Percentiles rank a stretch among this genome's conserved stretches.
Conservation (phyloP, 1,140 invertebrate species). For the Bombus terrestris region DNA sequence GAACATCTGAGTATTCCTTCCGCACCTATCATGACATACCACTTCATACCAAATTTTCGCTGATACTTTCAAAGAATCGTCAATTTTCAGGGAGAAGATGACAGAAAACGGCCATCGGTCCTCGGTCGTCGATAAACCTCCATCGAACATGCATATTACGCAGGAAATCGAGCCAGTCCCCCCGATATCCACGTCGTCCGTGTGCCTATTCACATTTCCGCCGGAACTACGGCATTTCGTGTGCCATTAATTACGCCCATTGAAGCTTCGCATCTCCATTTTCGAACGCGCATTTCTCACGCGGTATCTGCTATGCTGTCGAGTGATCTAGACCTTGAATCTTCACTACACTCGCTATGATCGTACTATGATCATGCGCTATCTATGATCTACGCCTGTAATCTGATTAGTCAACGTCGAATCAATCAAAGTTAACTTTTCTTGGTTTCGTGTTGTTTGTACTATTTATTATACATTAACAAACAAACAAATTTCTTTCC, state of each 20-base stretch:
- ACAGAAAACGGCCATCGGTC: not conserved
- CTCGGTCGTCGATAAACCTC: not conserved
- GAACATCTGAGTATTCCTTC: too few relatives aligned
- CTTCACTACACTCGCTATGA: not conserved
- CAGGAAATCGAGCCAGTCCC: constrained; percentile 33
- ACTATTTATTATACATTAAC: too few relatives aligned
- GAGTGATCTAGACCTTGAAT: constrained; percentile 35
- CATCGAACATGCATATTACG: not conserved
- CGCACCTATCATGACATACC: too few relatives aligned
- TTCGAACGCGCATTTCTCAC: constrained; percentile 8
- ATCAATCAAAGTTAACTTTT: too few relatives aligned
- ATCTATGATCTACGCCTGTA: too few relatives aligned
- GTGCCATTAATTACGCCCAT: constrained; percentile 40
- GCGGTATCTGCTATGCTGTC: not conserved
- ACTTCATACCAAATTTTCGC: too few relatives aligned
- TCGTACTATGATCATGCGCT: not conserved
- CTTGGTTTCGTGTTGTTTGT: too few relatives aligned
- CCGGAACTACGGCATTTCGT: constrained; percentile 47
- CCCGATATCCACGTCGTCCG: not conserved
- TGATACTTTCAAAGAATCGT: too few relatives aligned
- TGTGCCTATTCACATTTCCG: constrained; percentile 32
- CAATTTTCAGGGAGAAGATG: not conserved
- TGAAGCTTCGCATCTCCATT: constrained; percentile 18
- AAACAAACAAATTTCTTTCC: too few relatives aligned
- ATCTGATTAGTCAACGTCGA: too few relatives aligned